Conservation (phyloP, 2,888 invertebrate species). For the Schizaphis graminum region DNA sequence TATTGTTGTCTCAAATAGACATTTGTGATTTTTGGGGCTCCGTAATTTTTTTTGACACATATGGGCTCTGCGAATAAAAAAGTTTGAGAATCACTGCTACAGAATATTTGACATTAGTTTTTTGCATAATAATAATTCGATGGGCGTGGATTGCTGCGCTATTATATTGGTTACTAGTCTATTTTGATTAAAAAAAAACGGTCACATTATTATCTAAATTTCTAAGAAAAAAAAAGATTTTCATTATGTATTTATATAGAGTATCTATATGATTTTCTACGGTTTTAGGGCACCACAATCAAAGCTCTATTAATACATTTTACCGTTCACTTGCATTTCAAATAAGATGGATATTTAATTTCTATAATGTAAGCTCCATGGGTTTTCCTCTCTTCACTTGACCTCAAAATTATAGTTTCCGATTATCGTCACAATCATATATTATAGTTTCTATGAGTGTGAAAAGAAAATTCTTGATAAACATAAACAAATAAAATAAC, state of each 20-base stretch:
- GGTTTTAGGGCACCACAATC: not conserved
- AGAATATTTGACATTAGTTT: not conserved
- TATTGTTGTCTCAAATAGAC: too few species aligned
- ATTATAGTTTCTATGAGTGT: not conserved
- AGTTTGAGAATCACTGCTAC: too few species aligned
- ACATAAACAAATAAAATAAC: not conserved
- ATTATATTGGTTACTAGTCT: not conserved
- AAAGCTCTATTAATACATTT: not conserved
- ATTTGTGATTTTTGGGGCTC: too few species aligned
- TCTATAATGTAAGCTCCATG: not conserved
- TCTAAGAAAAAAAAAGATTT: not conserved
- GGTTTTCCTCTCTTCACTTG: not conserved
- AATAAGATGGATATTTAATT: not conserved
- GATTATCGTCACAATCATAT: not conserved
- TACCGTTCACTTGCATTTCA: not conserved
- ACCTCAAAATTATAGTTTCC: not conserved
- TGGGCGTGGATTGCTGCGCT: not conserved
- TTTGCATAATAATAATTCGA: not conserved
- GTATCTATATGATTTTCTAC: not conserved
- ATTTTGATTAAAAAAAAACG: not conserved
- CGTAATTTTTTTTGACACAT: too few species aligned
- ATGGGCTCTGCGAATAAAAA: too few species aligned
- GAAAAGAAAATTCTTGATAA: not conserved
- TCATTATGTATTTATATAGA: not conserved
- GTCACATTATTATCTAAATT: not conserved